A percentile compares a stretch with the other conserved stretches of the same genome.
phyloP scores from a whole-genome alignment of 1,140 invertebrate genomes.

The Himalopsyche phryganea region DNA sequence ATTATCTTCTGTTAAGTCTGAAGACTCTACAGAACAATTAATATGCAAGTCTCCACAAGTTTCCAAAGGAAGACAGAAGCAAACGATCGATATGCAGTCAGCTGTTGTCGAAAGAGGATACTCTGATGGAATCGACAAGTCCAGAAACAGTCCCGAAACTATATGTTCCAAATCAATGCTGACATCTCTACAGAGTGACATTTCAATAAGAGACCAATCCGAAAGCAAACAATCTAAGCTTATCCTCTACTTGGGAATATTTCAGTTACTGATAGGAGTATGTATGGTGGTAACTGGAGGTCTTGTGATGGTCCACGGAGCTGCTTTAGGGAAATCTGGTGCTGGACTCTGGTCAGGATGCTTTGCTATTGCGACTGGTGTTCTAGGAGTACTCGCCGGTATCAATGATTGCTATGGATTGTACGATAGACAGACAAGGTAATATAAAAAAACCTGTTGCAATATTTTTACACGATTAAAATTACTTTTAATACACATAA shows the following conservation, averaged over 20 bases:
- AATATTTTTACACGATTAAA: too few relatives aligned
- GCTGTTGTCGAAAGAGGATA: slow-evolving; percentile 34
- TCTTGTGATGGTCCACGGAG: slow-evolving; percentile 54
- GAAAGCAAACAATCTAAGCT: slow-evolving; percentile 36
- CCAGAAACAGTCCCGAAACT: slow-evolving; percentile 24
- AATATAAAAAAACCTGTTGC: too few relatives aligned
- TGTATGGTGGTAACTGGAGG: slow-evolving; percentile 57
- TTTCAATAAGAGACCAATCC: slow-evolving; percentile 26
- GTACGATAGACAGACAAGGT: slow-evolving; percentile 42
- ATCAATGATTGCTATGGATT: slow-evolving; percentile 57
- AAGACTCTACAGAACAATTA: slow-evolving; percentile 54
- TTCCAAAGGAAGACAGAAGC: slow-evolving; percentile 39
- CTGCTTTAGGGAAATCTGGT: slow-evolving; percentile 56
- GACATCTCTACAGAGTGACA: slow-evolving; percentile 40
- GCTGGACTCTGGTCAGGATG: slow-evolving; percentile 61
- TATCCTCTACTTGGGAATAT: slow-evolving; percentile 52
- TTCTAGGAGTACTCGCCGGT: slow-evolving; percentile 55
- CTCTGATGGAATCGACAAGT: slow-evolving; percentile 24
- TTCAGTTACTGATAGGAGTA: slow-evolving; percentile 56
- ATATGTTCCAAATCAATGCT: slow-evolving; percentile 41
- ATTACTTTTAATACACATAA: too few relatives aligned
- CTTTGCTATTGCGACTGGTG: slow-evolving; percentile 54
- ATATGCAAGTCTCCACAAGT: slow-evolving; percentile 55
- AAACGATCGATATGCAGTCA: slow-evolving; percentile 39
- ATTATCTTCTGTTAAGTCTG: slow-evolving; percentile 47